Base-by-base conservation (phyloP, 2,797 vertebrate genomes). In the Diceros bicornis region DNA sequence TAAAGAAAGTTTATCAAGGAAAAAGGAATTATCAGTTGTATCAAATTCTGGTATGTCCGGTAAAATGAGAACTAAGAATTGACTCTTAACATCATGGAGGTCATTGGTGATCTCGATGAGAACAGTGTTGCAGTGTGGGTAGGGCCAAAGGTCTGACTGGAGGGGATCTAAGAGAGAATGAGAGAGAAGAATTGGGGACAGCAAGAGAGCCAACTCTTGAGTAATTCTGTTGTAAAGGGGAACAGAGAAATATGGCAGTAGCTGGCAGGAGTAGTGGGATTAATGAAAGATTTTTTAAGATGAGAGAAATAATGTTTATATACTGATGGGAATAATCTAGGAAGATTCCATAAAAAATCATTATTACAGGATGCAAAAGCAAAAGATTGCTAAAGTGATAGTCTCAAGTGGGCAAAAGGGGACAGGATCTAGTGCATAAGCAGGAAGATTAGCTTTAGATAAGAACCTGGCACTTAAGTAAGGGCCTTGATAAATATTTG, bases 1-100 rank as follows among this genome's bases (percentile, higher is more conserved):
- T n/a, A 95, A 92, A 96, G 27, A 47, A 93, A 91, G 29, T 81
- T 75, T 77, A 71, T 55, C 20, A 52, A 52, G 50, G 47, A 8
- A 57, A 89, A 74, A 93, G 32, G 13, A 44, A 21, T 57, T 47
- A 34, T 87, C 41, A 79, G 13, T 59, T 81, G n/a, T 74, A 32
- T 41, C 7, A 57, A 89, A 91, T 66, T 52, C 37, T 85, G 75
- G 32, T 37, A 37, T 27, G 50, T 18, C n/a, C 84, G 88, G 47
- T 71, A 55, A 61, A 92, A 82, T 14, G n/a, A 86, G 29, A 86
- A 64, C 41, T 37, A 72, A 62, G 14, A 92, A 62, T 4, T 64
- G 64, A 72, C 14, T 34, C 52, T 86, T 32, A 52, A 25, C 27
- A 81, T 10, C 2, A 18, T 10, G 9, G 50, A 55, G n/a, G 32